Evolutionary conservation across 2,888 invertebrate species (phyloP).

Genomic region (Prosopocoilus inquinatus): DNA sequence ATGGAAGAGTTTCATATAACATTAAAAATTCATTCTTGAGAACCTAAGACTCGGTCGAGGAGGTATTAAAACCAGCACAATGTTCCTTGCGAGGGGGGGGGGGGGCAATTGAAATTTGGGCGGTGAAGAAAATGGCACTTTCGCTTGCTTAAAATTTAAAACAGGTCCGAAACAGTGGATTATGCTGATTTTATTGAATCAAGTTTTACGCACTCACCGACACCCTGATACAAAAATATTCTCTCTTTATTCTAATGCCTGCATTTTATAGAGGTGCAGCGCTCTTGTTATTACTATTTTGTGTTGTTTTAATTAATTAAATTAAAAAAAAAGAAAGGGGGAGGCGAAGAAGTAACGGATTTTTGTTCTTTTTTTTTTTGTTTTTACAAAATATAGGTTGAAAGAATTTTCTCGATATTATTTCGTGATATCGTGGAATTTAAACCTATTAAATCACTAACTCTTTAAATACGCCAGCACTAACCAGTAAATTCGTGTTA

Average conservation of each 20-base stretch:
- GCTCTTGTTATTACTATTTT: slow-evolving; percentile 9
- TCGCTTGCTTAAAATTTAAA: not conserved
- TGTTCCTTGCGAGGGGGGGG: not conserved
- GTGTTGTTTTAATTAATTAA: too few relatives aligned
- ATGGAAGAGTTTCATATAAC: slow-evolving; percentile 27
- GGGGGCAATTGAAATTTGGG: too few relatives aligned
- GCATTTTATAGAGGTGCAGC: slow-evolving; percentile 28
- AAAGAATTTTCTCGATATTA: too few relatives aligned
- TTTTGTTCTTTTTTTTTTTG: not conserved
- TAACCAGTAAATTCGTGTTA: slow-evolving; percentile 38
- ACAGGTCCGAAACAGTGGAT: slow-evolving; percentile 2
- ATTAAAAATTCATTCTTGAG: slow-evolving; percentile 24
- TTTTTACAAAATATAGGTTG: not conserved
- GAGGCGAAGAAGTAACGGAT: too few relatives aligned
- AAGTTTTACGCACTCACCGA: slow-evolving; percentile 23
- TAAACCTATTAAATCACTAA: slow-evolving; percentile 25
- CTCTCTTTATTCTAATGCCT: slow-evolving; percentile 21
- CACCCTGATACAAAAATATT: slow-evolving; percentile 31
- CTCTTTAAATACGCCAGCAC: slow-evolving; percentile 38
- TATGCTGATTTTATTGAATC: slow-evolving; percentile 21
- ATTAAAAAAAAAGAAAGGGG: too few relatives aligned
- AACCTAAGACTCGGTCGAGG: not conserved
- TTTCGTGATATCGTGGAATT: too few relatives aligned
- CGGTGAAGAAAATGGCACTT: slow-evolving; percentile 4
- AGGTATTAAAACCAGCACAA: slow-evolving; percentile 14